Evolutionary conservation across 1,140 invertebrate genomes (phyloP).

Genomic region (Drosophila sechellia): DNA sequence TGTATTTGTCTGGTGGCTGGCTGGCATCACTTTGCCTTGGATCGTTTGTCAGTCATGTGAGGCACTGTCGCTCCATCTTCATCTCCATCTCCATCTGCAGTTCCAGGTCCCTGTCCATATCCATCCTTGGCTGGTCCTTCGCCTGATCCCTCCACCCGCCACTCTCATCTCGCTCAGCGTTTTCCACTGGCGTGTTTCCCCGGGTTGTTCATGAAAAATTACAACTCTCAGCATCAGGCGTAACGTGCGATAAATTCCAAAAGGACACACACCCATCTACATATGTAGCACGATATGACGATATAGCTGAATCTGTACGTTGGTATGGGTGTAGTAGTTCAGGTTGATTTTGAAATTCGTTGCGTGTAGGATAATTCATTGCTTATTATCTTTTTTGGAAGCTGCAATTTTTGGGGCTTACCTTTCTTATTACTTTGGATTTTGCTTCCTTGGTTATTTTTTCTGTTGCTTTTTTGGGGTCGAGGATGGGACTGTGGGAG

Average conservation of each 20-base stretch:
- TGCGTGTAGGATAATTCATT: constrained; percentile 83
- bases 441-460: constrained; percentile 8
- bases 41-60: constrained; percentile 48
- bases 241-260: constrained; percentile 76
- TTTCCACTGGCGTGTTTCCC: constrained; percentile 38
- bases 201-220: constrained; percentile 70
- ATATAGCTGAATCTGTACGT: constrained; percentile 1
- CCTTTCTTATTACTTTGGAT: constrained; percentile 46
- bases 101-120: constrained; percentile 3
- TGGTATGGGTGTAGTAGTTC: constrained; percentile 28
- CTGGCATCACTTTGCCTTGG: constrained; percentile 31
- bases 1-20: constrained; percentile 50
- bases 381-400: constrained; percentile 79
- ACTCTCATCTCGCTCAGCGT: constrained; percentile 9
- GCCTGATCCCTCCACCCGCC: neutral
- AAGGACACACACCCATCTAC: constrained; percentile 22
- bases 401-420: constrained; percentile 68
- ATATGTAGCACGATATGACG: neutral
- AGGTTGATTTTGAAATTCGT: constrained; percentile 78
- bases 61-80: constrained; percentile 43
- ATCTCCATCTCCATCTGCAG: constrained; percentile 17
- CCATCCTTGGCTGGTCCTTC: neutral
- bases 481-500: constrained; percentile 21
- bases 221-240: constrained; percentile 78
- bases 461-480: constrained; percentile 25